Conservation (phyloP, 2,888 invertebrate genomes). For the Chymomyza fuscimana region DNA sequence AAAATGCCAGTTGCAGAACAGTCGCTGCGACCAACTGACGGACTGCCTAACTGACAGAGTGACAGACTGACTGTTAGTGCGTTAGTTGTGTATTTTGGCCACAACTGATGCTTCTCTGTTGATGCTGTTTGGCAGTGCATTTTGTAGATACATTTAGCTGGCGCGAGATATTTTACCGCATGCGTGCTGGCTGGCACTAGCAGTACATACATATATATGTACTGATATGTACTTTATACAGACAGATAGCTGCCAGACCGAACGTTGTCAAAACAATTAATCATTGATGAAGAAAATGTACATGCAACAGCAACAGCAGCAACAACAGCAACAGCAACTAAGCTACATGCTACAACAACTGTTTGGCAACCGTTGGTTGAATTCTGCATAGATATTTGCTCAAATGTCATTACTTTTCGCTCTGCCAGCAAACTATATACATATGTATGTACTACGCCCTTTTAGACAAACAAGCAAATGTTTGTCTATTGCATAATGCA, state of each 20-base stretch:
- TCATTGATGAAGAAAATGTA: constrained; percentile 72
- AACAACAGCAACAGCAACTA: constrained; percentile 18
- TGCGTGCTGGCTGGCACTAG: neutral
- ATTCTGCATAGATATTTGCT: constrained; percentile 40
- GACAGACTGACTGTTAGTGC: neutral
- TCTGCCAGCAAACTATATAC: neutral
- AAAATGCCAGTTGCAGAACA: constrained; percentile 42
- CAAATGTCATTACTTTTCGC: constrained; percentile 53
- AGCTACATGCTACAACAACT: constrained; percentile 15
- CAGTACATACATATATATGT: neutral
- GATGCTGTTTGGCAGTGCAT: neutral
- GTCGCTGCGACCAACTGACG: neutral
- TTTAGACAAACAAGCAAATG: neutral
- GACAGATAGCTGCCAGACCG: constrained; percentile 27
- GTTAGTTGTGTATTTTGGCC: neutral
- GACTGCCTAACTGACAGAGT: constrained; percentile 1
- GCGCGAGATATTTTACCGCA: neutral
- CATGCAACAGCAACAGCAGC: constrained; percentile 38
- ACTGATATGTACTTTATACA: constrained; percentile 12
- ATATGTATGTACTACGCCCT: neutral
- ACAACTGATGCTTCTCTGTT: neutral
- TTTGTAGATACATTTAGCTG: neutral
- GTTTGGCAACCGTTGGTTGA: constrained; percentile 35
- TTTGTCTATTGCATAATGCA: constrained; percentile 7
- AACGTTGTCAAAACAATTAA: constrained; percentile 72